phyloP scores from a whole-genome alignment of 2,888 invertebrate genomes.

The Idaea straminata region DNA sequence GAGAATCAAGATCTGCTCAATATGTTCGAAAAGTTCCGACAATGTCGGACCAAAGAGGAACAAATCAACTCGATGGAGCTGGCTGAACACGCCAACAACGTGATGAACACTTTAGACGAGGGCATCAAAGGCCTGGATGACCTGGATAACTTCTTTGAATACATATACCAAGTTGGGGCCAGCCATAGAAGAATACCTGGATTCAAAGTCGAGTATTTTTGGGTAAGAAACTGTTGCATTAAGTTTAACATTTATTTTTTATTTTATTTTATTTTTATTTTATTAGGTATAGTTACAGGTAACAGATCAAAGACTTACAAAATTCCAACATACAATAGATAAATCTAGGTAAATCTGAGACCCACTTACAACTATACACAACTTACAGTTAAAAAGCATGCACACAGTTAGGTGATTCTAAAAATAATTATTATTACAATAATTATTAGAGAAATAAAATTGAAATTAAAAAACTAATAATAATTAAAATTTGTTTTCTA shows the following conservation, averaged over 20 bases:
- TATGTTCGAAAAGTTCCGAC: constrained; percentile 90
- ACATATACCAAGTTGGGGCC: constrained; percentile 90
- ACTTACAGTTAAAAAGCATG: no score
- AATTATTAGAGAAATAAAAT: no score
- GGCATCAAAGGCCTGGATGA: constrained; percentile 93
- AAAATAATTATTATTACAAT: no score
- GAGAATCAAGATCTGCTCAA: constrained; percentile 88
- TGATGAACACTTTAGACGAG: constrained; percentile 94
- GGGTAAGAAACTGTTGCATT: constrained; percentile 80
- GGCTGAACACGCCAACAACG: constrained; percentile 92
- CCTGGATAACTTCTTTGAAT: constrained; percentile 90
- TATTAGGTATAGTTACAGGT: no score
- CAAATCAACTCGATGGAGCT: constrained; percentile 90
- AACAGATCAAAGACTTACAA: no score
- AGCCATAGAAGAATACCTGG: constrained; percentile 91
- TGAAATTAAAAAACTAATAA: no score
- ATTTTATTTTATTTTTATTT: no score
- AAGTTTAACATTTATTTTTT: background rate
- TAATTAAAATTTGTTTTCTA: no score
- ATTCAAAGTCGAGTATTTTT: constrained; percentile 92
- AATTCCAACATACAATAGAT: no score
- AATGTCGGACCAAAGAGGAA: constrained; percentile 88
- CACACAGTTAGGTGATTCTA: no score
- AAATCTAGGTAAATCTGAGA: no score
- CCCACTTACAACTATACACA: no score